These are phyloP conservation scores for Capitulum mitella DNA, from an alignment of 2,888 invertebrate species.

Conservation along the genomic window DNA sequence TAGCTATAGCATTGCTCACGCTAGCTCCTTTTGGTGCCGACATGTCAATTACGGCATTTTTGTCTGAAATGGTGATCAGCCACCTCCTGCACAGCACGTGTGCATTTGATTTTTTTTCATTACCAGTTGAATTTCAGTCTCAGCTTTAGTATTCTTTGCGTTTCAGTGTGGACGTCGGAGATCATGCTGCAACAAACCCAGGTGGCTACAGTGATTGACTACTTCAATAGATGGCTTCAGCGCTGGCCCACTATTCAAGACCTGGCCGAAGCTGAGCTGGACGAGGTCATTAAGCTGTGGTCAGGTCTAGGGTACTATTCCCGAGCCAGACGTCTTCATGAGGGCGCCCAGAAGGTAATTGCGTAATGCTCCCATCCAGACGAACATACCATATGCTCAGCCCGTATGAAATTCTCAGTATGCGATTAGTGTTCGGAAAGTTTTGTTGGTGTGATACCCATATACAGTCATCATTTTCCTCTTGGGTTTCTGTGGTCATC, in stretches of 20 bases:
- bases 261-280: neutral
- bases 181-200: conserved; percentile 49
- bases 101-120: too few relatives aligned
- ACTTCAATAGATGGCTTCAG: conserved; percentile 46
- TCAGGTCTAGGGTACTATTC: conserved; percentile 47
- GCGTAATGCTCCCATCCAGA: too few relatives aligned
- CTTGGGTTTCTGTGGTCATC: too few relatives aligned
- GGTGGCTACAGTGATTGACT: conserved; percentile 45
- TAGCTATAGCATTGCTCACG: too few relatives aligned
- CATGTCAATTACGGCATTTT: neutral
- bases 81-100: too few relatives aligned
- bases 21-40: neutral
- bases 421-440: too few relatives aligned
- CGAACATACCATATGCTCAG: too few relatives aligned
- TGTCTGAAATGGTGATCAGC: too few relatives aligned
- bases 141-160: conserved; percentile 27
- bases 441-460: too few relatives aligned
- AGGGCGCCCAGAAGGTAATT: conserved; percentile 45
- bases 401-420: too few relatives aligned
- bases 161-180: conserved; percentile 46
- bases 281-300: conserved; percentile 40
- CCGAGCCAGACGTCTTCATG: conserved; percentile 43
- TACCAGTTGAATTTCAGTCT: too few relatives aligned
- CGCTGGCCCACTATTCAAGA: conserved; percentile 45
- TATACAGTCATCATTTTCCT: too few relatives aligned